A percentile compares a stretch with the other conserved stretches of the same genome.
These are phyloP conservation scores for Falcaria lacertinaria DNA, from an alignment of 2,888 invertebrate genomes.

Conservation along the genomic window DNA sequence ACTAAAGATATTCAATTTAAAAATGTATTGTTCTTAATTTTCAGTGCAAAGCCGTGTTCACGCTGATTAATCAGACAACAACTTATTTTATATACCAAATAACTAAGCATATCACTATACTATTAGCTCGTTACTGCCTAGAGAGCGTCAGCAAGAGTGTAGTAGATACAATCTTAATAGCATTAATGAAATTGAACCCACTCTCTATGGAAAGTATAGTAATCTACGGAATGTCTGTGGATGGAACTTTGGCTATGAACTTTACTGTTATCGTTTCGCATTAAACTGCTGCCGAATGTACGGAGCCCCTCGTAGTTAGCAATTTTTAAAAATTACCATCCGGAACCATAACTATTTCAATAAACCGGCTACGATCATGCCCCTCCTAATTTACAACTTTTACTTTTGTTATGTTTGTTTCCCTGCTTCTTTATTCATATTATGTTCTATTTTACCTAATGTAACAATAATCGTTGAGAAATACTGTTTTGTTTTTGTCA, in stretches of 20 bases:
- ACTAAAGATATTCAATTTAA: too few relatives aligned
- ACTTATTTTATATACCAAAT: too few relatives aligned
- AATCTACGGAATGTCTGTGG: conserved; percentile 58
- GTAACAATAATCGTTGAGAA: conserved; percentile 40
- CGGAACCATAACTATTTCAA: conserved; percentile 68
- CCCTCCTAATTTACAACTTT: conserved; percentile 64
- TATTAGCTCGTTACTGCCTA: too few relatives aligned
- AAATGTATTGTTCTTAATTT: too few relatives aligned
- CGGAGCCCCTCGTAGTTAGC: conserved; percentile 54
- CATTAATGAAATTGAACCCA: conserved; percentile 63
- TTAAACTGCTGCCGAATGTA: conserved; percentile 68
- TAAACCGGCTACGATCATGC: conserved; percentile 68
- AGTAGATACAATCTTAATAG: conserved; percentile 59
- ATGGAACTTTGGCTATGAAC: conserved; percentile 71
- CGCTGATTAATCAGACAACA: too few relatives aligned
- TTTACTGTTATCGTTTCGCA: conserved; percentile 71
- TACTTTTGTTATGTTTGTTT: conserved; percentile 64
- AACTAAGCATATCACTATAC: too few relatives aligned
- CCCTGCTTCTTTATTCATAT: conserved; percentile 44
- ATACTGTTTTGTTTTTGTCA: conserved; percentile 35
- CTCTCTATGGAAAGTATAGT: conserved; percentile 64
- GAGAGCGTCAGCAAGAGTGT: conserved; percentile 34
- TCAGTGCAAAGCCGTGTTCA: too few relatives aligned
- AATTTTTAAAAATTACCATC: conserved; percentile 72
- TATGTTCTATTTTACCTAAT: conserved; percentile 42